Evolutionary conservation across 2,888 invertebrate genomes (phyloP).

Genomic region (Mamestra brassicae): DNA sequence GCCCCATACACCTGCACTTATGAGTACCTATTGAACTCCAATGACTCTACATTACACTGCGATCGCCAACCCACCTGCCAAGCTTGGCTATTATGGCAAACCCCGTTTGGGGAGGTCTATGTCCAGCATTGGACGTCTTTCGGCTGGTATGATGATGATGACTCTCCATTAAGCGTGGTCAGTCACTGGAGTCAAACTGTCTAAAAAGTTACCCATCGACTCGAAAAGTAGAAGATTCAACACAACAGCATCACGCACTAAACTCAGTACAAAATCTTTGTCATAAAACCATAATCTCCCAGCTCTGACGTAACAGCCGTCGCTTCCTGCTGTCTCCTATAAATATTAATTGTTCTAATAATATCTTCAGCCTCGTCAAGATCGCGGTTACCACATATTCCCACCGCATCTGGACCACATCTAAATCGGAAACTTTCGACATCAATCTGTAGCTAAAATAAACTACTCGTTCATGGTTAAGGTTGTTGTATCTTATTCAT

Average conservation of each 20-base stretch:
- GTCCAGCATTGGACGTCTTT: too few species aligned
- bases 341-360: conserved; percentile 48
- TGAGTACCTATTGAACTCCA: not conserved
- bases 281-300: conserved; percentile 7
- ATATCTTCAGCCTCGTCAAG: conserved; percentile 27
- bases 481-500: conserved; percentile 24
- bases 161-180: not conserved
- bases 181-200: not conserved
- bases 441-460: conserved; percentile 34
- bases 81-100: too few species aligned
- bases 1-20: not conserved
- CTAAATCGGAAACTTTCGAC: conserved; percentile 44
- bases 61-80: too few species aligned
- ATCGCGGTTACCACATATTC: conserved; percentile 40
- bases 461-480: conserved; percentile 43
- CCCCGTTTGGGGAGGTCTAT: too few species aligned
- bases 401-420: conserved; percentile 49
- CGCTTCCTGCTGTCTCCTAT: conserved; percentile 40
- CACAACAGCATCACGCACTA: not conserved
- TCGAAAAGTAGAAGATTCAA: not conserved
- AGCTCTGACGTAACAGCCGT: conserved; percentile 8
- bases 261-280: not conserved
- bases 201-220: not conserved
- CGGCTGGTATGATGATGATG: too few species aligned
- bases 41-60: too few species aligned